phyloP scores from a whole-genome alignment of 1,140 invertebrate genomes.

The Drosophila sproati region DNA sequence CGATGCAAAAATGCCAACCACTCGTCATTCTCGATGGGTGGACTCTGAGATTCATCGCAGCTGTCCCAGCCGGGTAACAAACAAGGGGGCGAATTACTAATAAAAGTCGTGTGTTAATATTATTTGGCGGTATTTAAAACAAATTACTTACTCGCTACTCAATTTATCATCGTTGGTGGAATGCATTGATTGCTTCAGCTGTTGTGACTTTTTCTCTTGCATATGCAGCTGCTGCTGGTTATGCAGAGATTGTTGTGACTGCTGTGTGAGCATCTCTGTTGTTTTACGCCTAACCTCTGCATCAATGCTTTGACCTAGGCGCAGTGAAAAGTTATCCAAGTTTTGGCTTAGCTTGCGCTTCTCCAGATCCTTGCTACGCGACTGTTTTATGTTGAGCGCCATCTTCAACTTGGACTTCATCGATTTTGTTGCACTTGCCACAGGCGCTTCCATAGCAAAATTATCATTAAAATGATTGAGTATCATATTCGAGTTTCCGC shows the following conservation, averaged over 20 bases:
- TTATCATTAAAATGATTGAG: slow-evolving; percentile 87
- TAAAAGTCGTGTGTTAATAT: background rate
- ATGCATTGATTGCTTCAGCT: slow-evolving; percentile 64
- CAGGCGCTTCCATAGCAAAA: slow-evolving; percentile 80
- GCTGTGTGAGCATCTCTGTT: slow-evolving; percentile 57
- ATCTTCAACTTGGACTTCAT: slow-evolving; percentile 32
- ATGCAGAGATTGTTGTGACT: slow-evolving; percentile 27
- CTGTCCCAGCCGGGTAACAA: slow-evolving; percentile 83
- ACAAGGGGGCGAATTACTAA: slow-evolving; percentile 77
- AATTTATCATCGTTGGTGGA: slow-evolving; percentile 81
- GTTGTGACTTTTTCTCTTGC: slow-evolving; percentile 72
- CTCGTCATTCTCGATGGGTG: slow-evolving; percentile 92
- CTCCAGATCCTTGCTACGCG: slow-evolving; percentile 78
- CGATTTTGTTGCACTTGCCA: slow-evolving; percentile 17
- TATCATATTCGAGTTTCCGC: slow-evolving; percentile 86
- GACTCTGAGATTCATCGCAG: slow-evolving; percentile 84
- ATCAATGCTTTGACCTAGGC: slow-evolving; percentile 86
- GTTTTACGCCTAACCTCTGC: slow-evolving; percentile 55
- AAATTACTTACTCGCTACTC: slow-evolving; percentile 68
- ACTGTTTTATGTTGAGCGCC: slow-evolving; percentile 44
- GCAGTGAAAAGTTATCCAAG: slow-evolving; percentile 85
- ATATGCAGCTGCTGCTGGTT: slow-evolving; percentile 23
- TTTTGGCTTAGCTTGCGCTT: slow-evolving; percentile 85
- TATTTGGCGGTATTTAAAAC: background rate
- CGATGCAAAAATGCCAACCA: slow-evolving; percentile 91